Percentiles rank a stretch among this genome's conserved stretches.
These are phyloP conservation scores for Eptatretus burgeri DNA, from an alignment of 2,113 vertebrate genomes.

Conservation along the genomic window DNA sequence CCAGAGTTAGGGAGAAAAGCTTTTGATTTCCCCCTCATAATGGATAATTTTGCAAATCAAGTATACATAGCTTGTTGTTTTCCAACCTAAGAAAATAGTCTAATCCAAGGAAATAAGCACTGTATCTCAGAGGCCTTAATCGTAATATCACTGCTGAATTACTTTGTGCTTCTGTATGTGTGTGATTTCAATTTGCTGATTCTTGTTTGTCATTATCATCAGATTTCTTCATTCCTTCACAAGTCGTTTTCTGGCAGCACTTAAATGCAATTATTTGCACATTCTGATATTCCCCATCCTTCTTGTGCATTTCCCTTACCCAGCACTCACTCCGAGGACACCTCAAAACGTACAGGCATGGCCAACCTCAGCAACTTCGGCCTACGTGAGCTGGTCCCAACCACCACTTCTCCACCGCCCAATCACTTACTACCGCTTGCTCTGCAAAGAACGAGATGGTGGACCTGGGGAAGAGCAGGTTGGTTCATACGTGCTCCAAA, in stretches of 20 bases:
- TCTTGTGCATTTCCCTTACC: background rate
- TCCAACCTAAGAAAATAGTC: too few relatives aligned
- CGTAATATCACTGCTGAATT: background rate
- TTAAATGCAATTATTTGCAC: background rate
- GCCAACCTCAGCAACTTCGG: conserved; percentile 28
- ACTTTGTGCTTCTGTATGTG: background rate
- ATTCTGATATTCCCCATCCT: background rate
- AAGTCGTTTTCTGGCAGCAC: background rate
- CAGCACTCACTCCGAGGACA: conserved; percentile 80
- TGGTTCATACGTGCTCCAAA: conserved; percentile 1
- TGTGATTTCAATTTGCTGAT: background rate
- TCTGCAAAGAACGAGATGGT: conserved; percentile 62
- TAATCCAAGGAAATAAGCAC: too few relatives aligned
- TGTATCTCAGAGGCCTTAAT: background rate
- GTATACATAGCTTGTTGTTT: too few relatives aligned
- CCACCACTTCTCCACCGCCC: conserved; percentile 63
- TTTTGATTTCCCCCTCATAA: too few relatives aligned
- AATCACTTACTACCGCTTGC: conserved; percentile 70
- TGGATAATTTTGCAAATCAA: too few relatives aligned
- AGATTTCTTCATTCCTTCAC: background rate
- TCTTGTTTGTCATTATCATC: background rate
- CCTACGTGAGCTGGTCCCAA: conserved; percentile 48
- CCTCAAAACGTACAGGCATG: conserved; percentile 49
- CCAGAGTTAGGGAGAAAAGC: too few relatives aligned
- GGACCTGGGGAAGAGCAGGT: conserved; percentile 51